Evolutionary conservation across 2,113 vertebrate genomes (phyloP).

Genomic region (cat (Felis catus)): F.catus_Fca126_mat1.0 CM031425.1:23827501-23828000

Average conservation of each 20-base stretch:
- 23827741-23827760: conserved; percentile 23
- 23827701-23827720: conserved; percentile 1
- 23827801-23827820: not conserved
- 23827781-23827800: not conserved
- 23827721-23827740: conserved; percentile 23
- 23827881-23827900: no score
- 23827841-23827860: no score
- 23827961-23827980: no score
- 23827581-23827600: conserved; percentile 36
- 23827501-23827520: conserved; percentile 64
- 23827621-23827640: conserved; percentile 9
- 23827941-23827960: no score
- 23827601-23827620: conserved; percentile 53
- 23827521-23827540: conserved; percentile 72
- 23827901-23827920: no score
- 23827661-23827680: not conserved
- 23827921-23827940: no score
- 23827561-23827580: conserved; percentile 45
- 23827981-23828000: no score
- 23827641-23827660: not conserved
- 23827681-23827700: conserved; percentile 23
- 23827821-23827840: no score
- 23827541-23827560: conserved; percentile 59
- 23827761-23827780: not conserved
- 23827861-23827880: no score